These are phyloP conservation scores for Temnothorax nylanderi DNA, from an alignment of 1,140 invertebrate genomes.

Conservation along the genomic window DNA sequence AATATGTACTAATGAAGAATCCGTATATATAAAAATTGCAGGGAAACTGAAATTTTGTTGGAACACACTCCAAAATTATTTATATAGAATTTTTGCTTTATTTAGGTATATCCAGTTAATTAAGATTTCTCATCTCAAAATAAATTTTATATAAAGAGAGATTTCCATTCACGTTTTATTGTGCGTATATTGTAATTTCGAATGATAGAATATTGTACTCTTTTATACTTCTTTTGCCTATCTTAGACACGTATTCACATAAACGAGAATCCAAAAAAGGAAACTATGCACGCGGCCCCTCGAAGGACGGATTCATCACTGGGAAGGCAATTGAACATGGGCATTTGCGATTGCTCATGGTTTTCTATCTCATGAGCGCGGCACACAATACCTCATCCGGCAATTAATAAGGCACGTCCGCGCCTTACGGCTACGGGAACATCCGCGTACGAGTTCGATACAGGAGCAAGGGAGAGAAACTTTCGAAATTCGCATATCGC, in stretches of 20 bases:
- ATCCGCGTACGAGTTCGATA: neutral
- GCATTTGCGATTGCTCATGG: neutral
- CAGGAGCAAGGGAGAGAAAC: slow-evolving; percentile 24
- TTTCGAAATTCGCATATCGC: slow-evolving; percentile 41
- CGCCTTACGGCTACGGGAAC: neutral
- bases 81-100: neutral
- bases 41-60: neutral
- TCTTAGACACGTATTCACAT: neutral
- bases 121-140: neutral
- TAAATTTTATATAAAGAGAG: neutral
- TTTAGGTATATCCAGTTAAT: neutral
- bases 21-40: neutral
- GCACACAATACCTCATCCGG: slow-evolving; percentile 22
- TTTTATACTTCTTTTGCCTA: neutral
- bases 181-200: neutral
- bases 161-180: neutral
- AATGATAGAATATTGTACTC: neutral
- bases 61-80: neutral
- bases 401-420: slow-evolving; percentile 41
- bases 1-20: neutral
- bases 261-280: neutral
- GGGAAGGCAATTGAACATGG: neutral
- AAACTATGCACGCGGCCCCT: neutral
- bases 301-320: neutral
- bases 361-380: slow-evolving; percentile 1